These are phyloP conservation scores for Acanthornis magna DNA, from an alignment of 2,797 vertebrate species.

Conservation along the genomic window DNA sequence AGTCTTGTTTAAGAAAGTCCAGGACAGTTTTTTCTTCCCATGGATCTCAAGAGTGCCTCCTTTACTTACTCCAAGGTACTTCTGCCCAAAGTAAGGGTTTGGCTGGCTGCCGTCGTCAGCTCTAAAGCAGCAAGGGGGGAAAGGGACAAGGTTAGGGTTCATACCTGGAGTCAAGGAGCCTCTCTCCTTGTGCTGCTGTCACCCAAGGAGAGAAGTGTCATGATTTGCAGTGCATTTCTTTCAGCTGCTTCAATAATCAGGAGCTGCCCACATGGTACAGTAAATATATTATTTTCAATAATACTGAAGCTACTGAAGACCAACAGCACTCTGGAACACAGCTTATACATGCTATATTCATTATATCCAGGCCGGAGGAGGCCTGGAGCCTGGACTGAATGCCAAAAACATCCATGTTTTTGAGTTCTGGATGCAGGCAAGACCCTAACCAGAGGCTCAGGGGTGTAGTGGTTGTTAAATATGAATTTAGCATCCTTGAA, in stretches of 20 bases:
- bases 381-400: not conserved
- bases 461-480: not conserved
- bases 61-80: conserved; percentile 87
- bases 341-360: not conserved
- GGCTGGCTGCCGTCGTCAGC: conserved; percentile 79
- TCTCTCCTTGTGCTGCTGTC: not conserved
- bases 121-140: conserved; percentile 62
- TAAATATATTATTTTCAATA: not conserved
- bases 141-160: not conserved
- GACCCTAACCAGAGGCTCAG: not conserved
- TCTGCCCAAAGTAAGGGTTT: conserved; percentile 89
- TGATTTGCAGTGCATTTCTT: not conserved
- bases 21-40: conserved; percentile 86
- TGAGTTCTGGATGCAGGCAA: not conserved
- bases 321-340: not conserved
- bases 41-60: conserved; percentile 91
- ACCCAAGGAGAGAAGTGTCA: not conserved
- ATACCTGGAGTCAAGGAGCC: not conserved
- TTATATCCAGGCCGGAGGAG: not conserved
- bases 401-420: not conserved
- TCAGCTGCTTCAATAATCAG: not conserved
- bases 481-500: not conserved
- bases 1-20: conserved; percentile 93
- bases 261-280: not conserved
- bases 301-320: not conserved